These are phyloP conservation scores for Acipenser transmontanus DNA, from an alignment of 2,797 vertebrate genomes.

Conservation along the genomic window DNA sequence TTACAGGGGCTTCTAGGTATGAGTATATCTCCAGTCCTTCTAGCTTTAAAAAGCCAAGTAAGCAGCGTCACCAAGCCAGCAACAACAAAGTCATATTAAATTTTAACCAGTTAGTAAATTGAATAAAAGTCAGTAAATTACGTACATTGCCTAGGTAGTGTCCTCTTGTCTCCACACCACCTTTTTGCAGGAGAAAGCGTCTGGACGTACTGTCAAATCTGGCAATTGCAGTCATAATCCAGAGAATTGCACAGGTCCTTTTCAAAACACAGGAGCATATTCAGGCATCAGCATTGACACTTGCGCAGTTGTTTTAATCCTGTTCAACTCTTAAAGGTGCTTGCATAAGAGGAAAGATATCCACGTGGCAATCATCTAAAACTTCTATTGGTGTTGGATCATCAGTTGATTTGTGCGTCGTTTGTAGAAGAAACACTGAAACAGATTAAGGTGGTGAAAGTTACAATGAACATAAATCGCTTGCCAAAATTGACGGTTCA, in stretches of 20 bases:
- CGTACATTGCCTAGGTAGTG: too few species aligned
- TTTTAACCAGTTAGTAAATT: too few species aligned
- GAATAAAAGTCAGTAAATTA: too few species aligned
- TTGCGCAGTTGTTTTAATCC: neutral
- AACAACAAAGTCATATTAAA: too few species aligned
- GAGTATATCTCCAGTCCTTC: too few species aligned
- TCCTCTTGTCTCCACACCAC: neutral
- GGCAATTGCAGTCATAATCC: neutral
- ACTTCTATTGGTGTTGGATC: neutral
- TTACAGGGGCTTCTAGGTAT: too few species aligned
- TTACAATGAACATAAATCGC: neutral
- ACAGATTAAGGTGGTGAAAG: neutral
- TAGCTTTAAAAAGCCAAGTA: too few species aligned
- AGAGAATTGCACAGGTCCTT: slow-evolving; percentile 4
- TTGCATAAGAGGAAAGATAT: neutral
- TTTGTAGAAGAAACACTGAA: neutral
- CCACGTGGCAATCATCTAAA: neutral
- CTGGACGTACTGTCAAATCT: neutral
- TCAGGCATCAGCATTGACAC: neutral
- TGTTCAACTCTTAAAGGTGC: neutral
- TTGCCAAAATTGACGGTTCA: neutral
- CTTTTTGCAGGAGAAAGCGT: neutral
- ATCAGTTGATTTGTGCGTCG: neutral
- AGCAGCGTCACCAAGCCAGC: too few species aligned
- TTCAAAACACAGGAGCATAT: neutral